A percentile compares a stretch with the other conserved stretches of the same genome.
Conservation (phyloP, 2,797 vertebrate species). For the Buceros bicornis region DNA sequence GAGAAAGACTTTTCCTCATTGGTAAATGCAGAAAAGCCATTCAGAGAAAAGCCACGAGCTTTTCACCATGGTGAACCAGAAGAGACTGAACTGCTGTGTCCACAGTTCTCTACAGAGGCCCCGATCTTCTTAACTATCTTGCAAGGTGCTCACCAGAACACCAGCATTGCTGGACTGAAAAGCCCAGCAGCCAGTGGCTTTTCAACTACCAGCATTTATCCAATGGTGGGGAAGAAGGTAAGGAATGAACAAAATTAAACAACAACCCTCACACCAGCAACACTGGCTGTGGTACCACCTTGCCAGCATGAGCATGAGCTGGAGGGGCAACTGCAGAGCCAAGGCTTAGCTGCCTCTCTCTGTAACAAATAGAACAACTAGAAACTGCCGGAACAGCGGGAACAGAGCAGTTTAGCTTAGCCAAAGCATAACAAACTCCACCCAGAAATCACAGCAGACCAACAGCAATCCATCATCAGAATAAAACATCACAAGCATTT, state of each 20-base stretch:
- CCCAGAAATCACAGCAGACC: not conserved
- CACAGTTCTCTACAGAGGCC: fast-evolving
- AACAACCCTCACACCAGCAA: not conserved
- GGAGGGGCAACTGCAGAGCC: not conserved
- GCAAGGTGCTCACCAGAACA: not conserved
- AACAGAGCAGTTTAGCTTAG: not conserved
- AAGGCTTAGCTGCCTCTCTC: not conserved
- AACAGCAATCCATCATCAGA: not conserved
- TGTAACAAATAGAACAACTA: not conserved
- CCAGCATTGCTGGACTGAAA: not conserved
- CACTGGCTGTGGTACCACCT: not conserved
- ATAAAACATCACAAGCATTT: not conserved
- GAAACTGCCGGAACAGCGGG: not conserved
- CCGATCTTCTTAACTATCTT: not conserved
- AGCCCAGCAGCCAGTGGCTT: not conserved
- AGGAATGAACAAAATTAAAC: not conserved
- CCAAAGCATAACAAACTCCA: not conserved
- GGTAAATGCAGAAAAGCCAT: not conserved
- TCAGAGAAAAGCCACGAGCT: not conserved
- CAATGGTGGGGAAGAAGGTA: not conserved
- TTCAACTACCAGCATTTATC: not conserved
- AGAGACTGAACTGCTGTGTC: not conserved
- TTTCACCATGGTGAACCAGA: not conserved
- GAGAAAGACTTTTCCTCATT: not conserved
- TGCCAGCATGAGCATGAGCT: not conserved